Evolutionary conservation across 2,797 vertebrate genomes (phyloP).

Genomic region (Coregonus suidteri): DNA sequence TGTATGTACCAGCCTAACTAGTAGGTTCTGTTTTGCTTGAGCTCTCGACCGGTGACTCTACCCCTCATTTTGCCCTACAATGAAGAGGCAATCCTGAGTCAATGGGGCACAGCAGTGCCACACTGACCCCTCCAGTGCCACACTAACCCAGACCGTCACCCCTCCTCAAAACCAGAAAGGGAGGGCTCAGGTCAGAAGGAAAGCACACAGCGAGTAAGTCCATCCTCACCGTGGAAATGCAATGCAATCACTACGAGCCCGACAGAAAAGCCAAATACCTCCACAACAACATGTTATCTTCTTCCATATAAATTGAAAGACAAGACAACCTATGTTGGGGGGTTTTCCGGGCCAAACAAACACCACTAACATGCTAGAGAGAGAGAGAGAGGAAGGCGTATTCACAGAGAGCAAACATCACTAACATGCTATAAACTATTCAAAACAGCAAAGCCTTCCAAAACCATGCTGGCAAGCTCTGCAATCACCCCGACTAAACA

Average conservation of each 20-base stretch:
- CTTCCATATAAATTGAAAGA: neutral
- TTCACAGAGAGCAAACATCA: no score
- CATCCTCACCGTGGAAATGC: neutral
- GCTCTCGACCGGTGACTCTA: constrained; percentile 48
- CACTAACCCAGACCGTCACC: constrained; percentile 32
- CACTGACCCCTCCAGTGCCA: constrained; percentile 51
- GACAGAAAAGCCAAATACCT: no score
- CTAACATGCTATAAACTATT: no score
- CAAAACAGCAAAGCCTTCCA: no score
- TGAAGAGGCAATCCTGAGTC: constrained; percentile 64
- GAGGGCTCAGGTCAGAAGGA: no score
- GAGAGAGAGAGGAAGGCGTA: no score
- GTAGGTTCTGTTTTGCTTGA: constrained; percentile 59
- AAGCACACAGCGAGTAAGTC: neutral
- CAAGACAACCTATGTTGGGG: neutral
- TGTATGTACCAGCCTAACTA: constrained; percentile 33
- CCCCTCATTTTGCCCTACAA: constrained; percentile 64
- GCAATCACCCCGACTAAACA: constrained; percentile 39
- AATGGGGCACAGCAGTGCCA: constrained; percentile 62
- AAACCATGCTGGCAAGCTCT: constrained; percentile 6
- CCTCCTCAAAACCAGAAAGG: neutral
- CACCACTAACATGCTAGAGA: no score
- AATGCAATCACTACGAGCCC: neutral
- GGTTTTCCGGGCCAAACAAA: neutral
- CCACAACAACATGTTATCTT: no score